phyloP scores from a whole-genome alignment of 2,888 invertebrate genomes.

The Agonum fuliginosum region DNA sequence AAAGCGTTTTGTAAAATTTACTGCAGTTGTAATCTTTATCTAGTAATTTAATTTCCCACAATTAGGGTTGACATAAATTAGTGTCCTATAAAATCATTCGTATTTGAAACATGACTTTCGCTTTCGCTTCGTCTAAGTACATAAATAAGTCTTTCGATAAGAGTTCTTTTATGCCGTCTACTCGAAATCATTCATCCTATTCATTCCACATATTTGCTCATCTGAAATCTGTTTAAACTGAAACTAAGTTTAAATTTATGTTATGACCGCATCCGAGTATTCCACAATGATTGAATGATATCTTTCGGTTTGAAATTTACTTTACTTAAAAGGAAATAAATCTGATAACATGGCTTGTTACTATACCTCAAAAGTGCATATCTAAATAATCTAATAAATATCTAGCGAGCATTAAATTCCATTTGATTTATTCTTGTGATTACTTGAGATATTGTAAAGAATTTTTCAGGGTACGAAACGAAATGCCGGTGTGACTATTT shows the following conservation, averaged over 20 bases:
- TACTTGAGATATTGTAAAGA: conserved; percentile 31
- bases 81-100: too few species aligned
- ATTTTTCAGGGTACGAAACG: not conserved
- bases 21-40: too few species aligned
- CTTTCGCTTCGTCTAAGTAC: too few species aligned
- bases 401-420: conserved; percentile 16
- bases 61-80: too few species aligned
- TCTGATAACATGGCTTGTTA: conserved; percentile 4
- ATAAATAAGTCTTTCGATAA: not conserved
- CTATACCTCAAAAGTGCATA: not conserved
- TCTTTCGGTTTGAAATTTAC: not conserved
- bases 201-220: too few species aligned
- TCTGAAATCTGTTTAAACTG: too few species aligned
- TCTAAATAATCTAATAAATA: conserved; percentile 37
- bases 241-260: not conserved
- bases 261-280: not conserved
- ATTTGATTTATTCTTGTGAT: conserved; percentile 48
- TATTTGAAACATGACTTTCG: too few species aligned
- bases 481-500: conserved; percentile 17
- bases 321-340: not conserved
- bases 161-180: not conserved
- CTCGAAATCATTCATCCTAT: too few species aligned
- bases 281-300: not conserved
- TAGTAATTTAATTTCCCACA: too few species aligned
- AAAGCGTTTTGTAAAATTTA: too few species aligned